These are phyloP conservation scores for Luffia ferchaultella DNA, from an alignment of 2,888 invertebrate species.

Conservation along the genomic window DNA sequence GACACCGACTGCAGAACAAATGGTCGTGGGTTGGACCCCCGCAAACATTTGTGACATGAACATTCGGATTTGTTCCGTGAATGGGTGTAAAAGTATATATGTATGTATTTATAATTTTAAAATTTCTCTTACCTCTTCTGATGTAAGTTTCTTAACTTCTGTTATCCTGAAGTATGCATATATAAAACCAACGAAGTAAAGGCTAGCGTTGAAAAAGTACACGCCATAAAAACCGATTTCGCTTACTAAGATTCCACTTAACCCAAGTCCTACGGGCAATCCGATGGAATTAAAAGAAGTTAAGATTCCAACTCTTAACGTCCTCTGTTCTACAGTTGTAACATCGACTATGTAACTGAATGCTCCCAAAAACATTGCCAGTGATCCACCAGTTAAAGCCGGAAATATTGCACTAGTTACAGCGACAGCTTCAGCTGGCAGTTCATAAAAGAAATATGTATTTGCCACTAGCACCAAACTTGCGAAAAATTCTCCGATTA, in stretches of 20 bases:
- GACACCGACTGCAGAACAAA: too few species aligned
- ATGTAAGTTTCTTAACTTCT: conserved; percentile 64
- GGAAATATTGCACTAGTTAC: conserved; percentile 84
- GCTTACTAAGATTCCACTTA: conserved; percentile 80
- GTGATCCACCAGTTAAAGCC: conserved; percentile 85
- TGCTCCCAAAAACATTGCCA: conserved; percentile 90
- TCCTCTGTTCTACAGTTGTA: conserved; percentile 83
- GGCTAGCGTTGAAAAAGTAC: conserved; percentile 77
- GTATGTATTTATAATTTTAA: too few species aligned
- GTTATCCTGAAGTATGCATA: conserved; percentile 78
- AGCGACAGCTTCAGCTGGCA: conserved; percentile 85
- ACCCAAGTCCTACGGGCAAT: conserved; percentile 87
- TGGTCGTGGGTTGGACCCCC: too few species aligned
- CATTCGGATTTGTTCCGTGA: too few species aligned
- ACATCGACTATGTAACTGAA: conserved; percentile 91
- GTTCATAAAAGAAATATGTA: conserved; percentile 79
- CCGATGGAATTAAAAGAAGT: conserved; percentile 90
- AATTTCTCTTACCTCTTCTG: conserved; percentile 35
- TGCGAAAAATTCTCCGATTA: conserved; percentile 81
- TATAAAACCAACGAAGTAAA: conserved; percentile 77
- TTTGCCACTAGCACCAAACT: conserved; percentile 80
- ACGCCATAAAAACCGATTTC: conserved; percentile 85
- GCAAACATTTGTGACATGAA: too few species aligned
- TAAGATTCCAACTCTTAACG: conserved; percentile 84
- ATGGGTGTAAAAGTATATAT: too few species aligned